Conservation (phyloP, 1,140 invertebrate species). For the Matsumurasca onukii region DNA sequence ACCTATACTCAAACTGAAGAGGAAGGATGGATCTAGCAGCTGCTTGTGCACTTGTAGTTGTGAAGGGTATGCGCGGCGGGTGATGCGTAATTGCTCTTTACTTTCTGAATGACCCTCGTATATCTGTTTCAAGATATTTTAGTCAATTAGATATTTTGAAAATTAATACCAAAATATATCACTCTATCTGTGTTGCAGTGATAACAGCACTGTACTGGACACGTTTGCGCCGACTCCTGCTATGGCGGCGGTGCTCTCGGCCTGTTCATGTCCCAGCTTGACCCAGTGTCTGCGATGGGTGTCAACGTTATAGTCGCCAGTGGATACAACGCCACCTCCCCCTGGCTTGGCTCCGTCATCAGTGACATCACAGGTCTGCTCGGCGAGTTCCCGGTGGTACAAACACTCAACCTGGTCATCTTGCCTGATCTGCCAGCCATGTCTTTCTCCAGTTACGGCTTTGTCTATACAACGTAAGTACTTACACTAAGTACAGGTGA, state of each 20-base stretch:
- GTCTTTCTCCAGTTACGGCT: not conserved
- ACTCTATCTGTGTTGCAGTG: not conserved
- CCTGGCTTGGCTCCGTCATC: not conserved
- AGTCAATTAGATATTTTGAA: no score
- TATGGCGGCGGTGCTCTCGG: not conserved
- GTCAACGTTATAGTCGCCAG: not conserved
- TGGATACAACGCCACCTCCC: not conserved
- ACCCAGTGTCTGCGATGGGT: not conserved
- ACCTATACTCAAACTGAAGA: no score
- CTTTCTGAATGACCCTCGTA: no score
- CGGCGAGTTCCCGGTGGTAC: not conserved
- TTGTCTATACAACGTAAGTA: slow-evolving; percentile 16
- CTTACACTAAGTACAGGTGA: not conserved
- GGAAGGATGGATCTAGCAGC: no score
- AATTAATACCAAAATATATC: no score
- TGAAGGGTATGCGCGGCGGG: no score
- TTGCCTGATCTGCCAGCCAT: not conserved
- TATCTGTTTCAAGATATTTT: no score
- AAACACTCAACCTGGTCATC: slow-evolving; percentile 2
- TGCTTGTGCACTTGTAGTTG: no score
- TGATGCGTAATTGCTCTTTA: no score
- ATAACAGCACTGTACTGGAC: not conserved
- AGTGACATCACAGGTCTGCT: no score
- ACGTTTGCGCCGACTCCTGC: slow-evolving; percentile 1
- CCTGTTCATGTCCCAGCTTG: not conserved